phyloP scores from a whole-genome alignment of 1,140 invertebrate species.

The Calliphora vicina region DNA sequence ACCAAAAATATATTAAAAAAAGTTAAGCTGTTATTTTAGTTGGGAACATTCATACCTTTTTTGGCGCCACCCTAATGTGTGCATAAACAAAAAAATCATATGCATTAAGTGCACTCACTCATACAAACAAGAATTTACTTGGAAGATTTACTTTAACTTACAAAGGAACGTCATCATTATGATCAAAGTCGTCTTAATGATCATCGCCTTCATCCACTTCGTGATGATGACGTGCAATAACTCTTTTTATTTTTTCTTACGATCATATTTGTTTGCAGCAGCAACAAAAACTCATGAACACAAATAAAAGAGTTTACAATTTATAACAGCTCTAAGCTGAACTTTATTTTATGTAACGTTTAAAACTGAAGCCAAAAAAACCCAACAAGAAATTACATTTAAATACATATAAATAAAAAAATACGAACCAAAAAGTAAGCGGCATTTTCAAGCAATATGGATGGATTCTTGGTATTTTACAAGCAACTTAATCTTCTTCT shows the following conservation, averaged over 20 bases:
- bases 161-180: not conserved
- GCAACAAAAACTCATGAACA: not conserved
- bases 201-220: not conserved
- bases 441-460: conserved; percentile 23
- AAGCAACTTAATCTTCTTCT: conserved; percentile 21
- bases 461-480: conserved; percentile 25
- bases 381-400: too few relatives aligned
- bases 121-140: not conserved
- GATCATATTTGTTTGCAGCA: not conserved
- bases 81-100: too few relatives aligned
- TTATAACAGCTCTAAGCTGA: not conserved
- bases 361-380: not conserved
- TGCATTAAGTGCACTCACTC: too few relatives aligned
- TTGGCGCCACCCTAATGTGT: too few relatives aligned
- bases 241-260: not conserved
- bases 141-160: not conserved
- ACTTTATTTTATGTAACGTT: not conserved
- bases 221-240: conserved; percentile 12
- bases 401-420: not conserved
- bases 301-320: conserved; percentile 22
- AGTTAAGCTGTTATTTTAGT: too few relatives aligned
- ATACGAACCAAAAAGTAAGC: conserved; percentile 1
- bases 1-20: too few relatives aligned
- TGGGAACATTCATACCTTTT: too few relatives aligned
- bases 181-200: not conserved